These are phyloP conservation scores for Tanypteryx hageni DNA, from an alignment of 2,888 invertebrate genomes.

Conservation along the genomic window DNA sequence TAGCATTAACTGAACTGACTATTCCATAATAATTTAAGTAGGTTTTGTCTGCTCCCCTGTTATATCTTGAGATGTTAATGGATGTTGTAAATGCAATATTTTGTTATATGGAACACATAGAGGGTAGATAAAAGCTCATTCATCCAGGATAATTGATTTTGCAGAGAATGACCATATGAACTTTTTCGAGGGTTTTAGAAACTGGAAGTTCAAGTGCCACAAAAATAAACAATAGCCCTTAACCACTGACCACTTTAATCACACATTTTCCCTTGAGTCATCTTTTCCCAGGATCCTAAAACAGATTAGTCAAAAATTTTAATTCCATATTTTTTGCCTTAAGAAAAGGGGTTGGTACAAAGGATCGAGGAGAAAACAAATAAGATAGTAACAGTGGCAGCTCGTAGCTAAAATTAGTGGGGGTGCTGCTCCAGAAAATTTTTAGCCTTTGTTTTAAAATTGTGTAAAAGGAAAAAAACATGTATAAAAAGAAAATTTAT, in stretches of 20 bases:
- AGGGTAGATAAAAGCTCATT: conserved; percentile 31
- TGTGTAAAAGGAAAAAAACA: no score
- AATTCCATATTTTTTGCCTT: not conserved
- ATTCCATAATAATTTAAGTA: no score
- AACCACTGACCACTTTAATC: conserved; percentile 10
- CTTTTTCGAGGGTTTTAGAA: conserved; percentile 32
- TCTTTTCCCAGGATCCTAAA: not conserved
- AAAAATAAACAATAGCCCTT: not conserved
- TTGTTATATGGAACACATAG: no score
- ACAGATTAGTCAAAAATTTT: not conserved
- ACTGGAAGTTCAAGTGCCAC: not conserved
- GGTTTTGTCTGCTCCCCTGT: no score
- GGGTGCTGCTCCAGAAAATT: no score
- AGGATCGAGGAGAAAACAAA: not conserved
- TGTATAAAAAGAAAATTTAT: no score
- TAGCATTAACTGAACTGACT: no score
- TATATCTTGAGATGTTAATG: no score
- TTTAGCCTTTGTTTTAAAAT: no score
- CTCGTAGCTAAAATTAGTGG: no score
- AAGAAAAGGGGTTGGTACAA: conserved; percentile 1
- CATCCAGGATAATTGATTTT: conserved; percentile 16
- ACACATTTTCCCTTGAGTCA: not conserved
- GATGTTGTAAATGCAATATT: no score
- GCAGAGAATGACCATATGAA: not conserved
- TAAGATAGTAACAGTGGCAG: conserved; percentile 35